Evolutionary conservation across 2,113 vertebrate genomes (phyloP), one percentile per base, ranked within the genome.

Genomic region (Sakesphorus luctuosus): DNA sequence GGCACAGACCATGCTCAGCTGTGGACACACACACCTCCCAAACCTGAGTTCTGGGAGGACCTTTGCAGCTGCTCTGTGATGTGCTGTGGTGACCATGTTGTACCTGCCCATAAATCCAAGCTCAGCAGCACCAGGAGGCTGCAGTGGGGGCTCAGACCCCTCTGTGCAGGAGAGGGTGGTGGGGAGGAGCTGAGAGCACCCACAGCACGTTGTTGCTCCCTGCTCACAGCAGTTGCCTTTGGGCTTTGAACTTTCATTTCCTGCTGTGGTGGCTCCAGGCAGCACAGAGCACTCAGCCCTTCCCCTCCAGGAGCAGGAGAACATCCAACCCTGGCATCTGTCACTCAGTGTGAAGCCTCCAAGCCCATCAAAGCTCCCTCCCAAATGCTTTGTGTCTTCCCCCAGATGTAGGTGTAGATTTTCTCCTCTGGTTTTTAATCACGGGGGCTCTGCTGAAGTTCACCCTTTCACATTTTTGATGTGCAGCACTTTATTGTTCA

Each of bases 401-500:
- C 90, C n/a, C 69, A 56, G 79, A 55, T 62, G 79, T 53, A 50
- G 62, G 24, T 67, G 82, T 95, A 74, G 88, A 71, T 88, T 82
- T 84, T 47, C 73, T 77, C 81, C 95, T 72, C 61, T 75, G 73
- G 24, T 92, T 90, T 93, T 80, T 52, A 92, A 94, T 96, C 94
- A 77, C 6, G 63, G 84, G 77, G 77, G 63, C 74, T 78, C 43
- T 24, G 15, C n/a, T 26, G 89, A 62, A 93, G 86, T 85, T 84
- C 63, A 74, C 78, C 76, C 86, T 88, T 87, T 83, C 73, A n/a
- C 81, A 6, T 89, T 94, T 98, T 95, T 95, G 96, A 96, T 80
- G 84, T 87, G 94, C 58, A 14, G 95, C 74, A 38, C 95, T 96
- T 96, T 96, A 84, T 91, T 92, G 97, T 96, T 96, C 79, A 46